Evolutionary conservation across 2,797 vertebrate species (phyloP), one percentile per base, ranked within the genome.

Genomic region (Rhadinocentrus ornatus): DNA sequence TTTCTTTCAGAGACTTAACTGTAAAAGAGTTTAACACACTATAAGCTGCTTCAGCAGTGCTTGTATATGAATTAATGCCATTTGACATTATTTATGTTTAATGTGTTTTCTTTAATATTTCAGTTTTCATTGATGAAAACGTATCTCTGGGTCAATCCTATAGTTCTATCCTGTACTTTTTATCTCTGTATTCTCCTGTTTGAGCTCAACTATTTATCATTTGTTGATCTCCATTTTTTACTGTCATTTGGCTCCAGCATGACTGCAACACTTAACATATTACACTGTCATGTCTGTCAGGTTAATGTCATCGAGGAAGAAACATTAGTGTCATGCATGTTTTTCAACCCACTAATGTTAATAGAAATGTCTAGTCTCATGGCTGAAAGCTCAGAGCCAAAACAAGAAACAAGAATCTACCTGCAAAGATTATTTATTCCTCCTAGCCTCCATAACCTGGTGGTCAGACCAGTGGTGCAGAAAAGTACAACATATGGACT

Each of bases 401-500:
- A 81, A 76, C 44, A 82, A 34, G 8, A 65, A 26, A 34, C 58
- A 22, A 57, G 53, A 55, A 59, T 66, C 79, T 53, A 34, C 66
- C 69, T 82, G 72, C 62, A 59, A 62, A 78, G 65, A 75, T 15
- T 74, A 26, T 85, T 69, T 80, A 78, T 81, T 82, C 50, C 73
- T 71, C 89, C 71, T 65, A 83, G 74, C 77, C 62, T 59, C 86
- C 34, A 57, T 84, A 80, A 86, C 76, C 75, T 73, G 64, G 61
- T 78, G 77, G 57, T 53, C 37, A 82, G 83, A 83, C 68, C 67
- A 54, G 70, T 32, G 73, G 66, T 75, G 81, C 61, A 44, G 55
- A 80, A 81, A 79, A 82, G 18, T 71, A 69, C 70, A 81, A 85
- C 83, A 86, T 88, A 88, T 87, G 87, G 87, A 71, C 6, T n/a